Evolutionary conservation across 2,888 invertebrate genomes (phyloP).

Genomic region (Lochmaea capreae): DNA sequence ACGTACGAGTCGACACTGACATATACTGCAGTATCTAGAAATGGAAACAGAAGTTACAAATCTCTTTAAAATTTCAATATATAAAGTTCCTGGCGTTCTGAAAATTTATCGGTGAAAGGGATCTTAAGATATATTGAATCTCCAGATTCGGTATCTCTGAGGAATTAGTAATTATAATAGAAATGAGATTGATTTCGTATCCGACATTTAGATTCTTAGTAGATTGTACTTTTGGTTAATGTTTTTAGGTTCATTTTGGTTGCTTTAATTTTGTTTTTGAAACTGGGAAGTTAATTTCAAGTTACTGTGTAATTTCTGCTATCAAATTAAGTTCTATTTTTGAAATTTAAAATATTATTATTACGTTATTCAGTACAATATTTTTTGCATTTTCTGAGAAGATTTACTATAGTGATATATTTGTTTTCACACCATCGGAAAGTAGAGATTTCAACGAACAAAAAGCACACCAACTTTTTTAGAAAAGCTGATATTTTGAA

Average conservation of each 20-base stretch:
- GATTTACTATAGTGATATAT: no score
- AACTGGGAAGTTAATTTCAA: no score
- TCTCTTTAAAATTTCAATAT: slow-evolving; percentile 35
- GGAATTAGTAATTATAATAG: slow-evolving; percentile 14
- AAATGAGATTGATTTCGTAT: slow-evolving; percentile 1
- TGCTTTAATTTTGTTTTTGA: no score
- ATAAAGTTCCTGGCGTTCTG: slow-evolving; percentile 32
- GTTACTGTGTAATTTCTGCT: no score
- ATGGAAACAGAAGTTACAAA: slow-evolving; percentile 29
- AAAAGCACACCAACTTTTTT: no score
- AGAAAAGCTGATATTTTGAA: no score
- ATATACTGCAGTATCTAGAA: slow-evolving; percentile 18
- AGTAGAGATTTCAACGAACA: no score
- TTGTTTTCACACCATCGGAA: no score
- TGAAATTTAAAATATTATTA: no score
- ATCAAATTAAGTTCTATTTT: no score
- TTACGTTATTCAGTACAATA: no score
- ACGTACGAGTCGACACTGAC: slow-evolving; percentile 13
- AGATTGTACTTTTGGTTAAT: slow-evolving; percentile 1
- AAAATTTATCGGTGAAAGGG: slow-evolving; percentile 27
- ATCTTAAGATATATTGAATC: slow-evolving; percentile 20
- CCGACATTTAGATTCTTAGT: background rate
- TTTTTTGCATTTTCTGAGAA: no score
- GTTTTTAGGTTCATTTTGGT: background rate
- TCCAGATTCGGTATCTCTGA: slow-evolving; percentile 5